Evolutionary conservation across 2,888 invertebrate species (phyloP).

Genomic region (Odontomyia ornata): DNA sequence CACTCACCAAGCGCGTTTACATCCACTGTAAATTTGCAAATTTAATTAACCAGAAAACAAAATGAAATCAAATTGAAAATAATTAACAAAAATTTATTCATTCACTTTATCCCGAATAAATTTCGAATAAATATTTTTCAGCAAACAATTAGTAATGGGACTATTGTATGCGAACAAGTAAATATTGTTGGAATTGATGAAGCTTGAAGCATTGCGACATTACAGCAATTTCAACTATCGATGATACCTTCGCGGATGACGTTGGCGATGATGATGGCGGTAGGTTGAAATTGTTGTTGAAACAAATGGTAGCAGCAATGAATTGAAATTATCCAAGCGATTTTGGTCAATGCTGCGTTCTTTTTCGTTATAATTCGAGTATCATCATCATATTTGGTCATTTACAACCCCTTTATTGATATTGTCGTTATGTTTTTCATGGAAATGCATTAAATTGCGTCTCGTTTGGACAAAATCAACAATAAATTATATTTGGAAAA

Average conservation of each 20-base stretch:
- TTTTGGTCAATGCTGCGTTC: background rate
- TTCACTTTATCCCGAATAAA: conserved; percentile 40
- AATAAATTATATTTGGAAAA: conserved; percentile 23
- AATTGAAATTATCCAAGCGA: background rate
- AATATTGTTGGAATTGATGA: too few species aligned
- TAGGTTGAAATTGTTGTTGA: background rate
- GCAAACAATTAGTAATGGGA: conserved; percentile 35
- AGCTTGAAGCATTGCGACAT: background rate
- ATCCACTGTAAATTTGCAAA: conserved; percentile 46
- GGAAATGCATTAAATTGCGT: background rate
- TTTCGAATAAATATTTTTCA: conserved; percentile 40
- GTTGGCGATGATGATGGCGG: background rate
- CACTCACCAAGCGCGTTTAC: background rate
- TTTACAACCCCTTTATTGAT: background rate
- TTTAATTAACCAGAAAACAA: conserved; percentile 49
- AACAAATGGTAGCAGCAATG: background rate
- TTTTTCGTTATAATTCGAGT: too few species aligned
- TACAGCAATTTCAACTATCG: background rate
- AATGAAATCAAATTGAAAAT: conserved; percentile 49
- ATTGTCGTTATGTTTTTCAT: background rate
- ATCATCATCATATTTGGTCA: conserved; percentile 5
- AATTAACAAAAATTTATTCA: conserved; percentile 49
- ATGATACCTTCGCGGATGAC: background rate
- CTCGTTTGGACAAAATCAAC: conserved; percentile 19
- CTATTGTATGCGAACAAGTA: background rate